phyloP scores from a whole-genome alignment of 2,797 vertebrate genomes.

The Bovichtus diacanthus region DNA sequence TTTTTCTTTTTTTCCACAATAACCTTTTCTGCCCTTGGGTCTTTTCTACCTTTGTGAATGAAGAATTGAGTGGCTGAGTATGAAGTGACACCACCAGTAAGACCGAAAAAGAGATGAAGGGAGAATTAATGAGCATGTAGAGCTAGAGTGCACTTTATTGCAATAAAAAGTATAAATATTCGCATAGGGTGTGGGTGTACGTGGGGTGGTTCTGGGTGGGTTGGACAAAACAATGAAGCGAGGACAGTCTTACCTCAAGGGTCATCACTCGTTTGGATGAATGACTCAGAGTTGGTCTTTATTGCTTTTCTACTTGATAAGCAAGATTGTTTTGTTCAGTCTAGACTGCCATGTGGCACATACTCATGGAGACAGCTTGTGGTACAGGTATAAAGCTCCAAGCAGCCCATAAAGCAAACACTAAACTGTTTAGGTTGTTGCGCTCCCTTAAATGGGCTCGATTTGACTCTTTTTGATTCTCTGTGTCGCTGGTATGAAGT shows the following conservation, averaged over 20 bases:
- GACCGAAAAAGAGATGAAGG: neutral
- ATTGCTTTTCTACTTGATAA: neutral
- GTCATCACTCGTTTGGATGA: neutral
- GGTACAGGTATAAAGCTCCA: neutral
- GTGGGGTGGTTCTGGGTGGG: neutral
- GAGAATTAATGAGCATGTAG: neutral
- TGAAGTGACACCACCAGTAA: neutral
- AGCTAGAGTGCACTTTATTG: neutral
- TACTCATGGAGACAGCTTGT: neutral
- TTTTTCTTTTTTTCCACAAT: neutral
- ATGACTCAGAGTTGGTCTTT: constrained; percentile 18
- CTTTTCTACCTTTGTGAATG: constrained; percentile 3
- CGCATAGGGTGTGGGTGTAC: neutral
- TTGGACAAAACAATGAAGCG: neutral
- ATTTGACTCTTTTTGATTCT: neutral
- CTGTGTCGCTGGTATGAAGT: neutral
- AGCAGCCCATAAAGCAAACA: neutral
- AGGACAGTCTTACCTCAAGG: constrained; percentile 8
- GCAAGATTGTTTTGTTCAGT: neutral
- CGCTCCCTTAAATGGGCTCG: neutral
- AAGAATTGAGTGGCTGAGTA: neutral
- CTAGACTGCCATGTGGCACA: neutral
- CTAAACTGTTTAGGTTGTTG: neutral
- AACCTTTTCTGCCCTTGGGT: neutral
- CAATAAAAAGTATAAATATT: constrained; percentile 1